Conservation (phyloP, 2,888 invertebrate genomes). For the Thymelicus sylvestris region DNA sequence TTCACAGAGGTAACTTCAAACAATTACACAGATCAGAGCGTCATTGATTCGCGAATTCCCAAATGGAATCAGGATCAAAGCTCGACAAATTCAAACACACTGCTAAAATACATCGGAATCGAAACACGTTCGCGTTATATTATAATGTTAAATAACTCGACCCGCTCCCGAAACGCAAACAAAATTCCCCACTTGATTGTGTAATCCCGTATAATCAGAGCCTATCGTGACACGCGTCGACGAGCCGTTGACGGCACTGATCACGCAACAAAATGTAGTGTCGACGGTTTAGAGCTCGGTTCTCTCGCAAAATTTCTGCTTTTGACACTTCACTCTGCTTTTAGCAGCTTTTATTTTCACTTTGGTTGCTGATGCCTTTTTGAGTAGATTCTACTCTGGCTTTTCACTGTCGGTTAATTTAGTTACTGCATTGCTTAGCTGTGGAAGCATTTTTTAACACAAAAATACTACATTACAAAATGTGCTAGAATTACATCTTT, state of each 20-base stretch:
- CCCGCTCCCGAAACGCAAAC: slow-evolving; percentile 37
- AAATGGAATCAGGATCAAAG: slow-evolving; percentile 32
- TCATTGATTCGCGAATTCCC: slow-evolving; percentile 25
- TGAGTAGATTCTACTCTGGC: neutral
- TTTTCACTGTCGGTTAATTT: slow-evolving; percentile 9
- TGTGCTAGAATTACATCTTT: too few relatives aligned
- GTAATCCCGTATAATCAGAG: slow-evolving; percentile 39
- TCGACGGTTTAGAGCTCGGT: slow-evolving; percentile 35
- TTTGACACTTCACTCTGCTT: slow-evolving; percentile 35
- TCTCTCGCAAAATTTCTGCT: slow-evolving; percentile 30
- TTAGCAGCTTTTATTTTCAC: slow-evolving; percentile 27
- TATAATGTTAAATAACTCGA: slow-evolving; percentile 40
- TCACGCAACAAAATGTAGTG: slow-evolving; percentile 37
- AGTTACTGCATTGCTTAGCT: neutral
- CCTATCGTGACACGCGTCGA: slow-evolving; percentile 38
- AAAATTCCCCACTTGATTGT: slow-evolving; percentile 40
- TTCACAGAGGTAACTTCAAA: slow-evolving; percentile 17
- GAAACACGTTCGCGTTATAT: slow-evolving; percentile 33
- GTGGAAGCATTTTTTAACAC: neutral
- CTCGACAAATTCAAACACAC: slow-evolving; percentile 28
- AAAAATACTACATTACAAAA: neutral
- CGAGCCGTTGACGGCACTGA: slow-evolving; percentile 31
- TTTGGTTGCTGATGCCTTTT: slow-evolving; percentile 19
- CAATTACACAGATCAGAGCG: slow-evolving; percentile 32
- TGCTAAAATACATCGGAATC: slow-evolving; percentile 33